phyloP scores from a whole-genome alignment of 2,113 vertebrate species.

The Rynchops niger region DNA sequence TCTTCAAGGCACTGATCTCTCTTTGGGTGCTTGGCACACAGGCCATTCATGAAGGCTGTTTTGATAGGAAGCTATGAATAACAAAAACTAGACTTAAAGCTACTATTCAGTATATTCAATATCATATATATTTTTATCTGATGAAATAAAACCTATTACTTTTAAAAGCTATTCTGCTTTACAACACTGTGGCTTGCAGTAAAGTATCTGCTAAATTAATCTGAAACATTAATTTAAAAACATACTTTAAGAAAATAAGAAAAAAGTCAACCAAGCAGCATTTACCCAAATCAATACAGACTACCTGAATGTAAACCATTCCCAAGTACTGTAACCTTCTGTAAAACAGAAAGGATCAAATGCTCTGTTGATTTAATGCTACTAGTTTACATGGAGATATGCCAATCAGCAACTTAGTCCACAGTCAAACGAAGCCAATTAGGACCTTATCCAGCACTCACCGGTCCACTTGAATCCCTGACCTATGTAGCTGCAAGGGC shows the following conservation, averaged over 20 bases:
- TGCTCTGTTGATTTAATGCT: neutral
- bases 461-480: neutral
- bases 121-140: constrained; percentile 24
- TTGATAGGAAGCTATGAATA: neutral
- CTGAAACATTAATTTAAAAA: constrained; percentile 38
- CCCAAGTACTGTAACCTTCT: neutral
- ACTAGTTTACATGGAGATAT: neutral
- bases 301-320: constrained; percentile 3
- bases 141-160: constrained; percentile 46
- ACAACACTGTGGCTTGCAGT: constrained; percentile 29
- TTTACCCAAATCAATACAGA: constrained; percentile 17
- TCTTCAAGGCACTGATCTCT: neutral
- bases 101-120: constrained; percentile 30
- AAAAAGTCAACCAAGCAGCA: constrained; percentile 4
- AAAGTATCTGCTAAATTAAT: constrained; percentile 7
- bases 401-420: neutral
- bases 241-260: constrained; percentile 16
- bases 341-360: neutral
- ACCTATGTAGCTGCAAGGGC: neutral
- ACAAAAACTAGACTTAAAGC: neutral
- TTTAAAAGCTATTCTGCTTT: constrained; percentile 40
- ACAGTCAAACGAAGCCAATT: neutral
- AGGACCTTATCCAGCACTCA: neutral
- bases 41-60: neutral
- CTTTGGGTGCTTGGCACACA: neutral